Conservation (phyloP, 2,113 vertebrate species). For the Cynocephalus volans region DNA sequence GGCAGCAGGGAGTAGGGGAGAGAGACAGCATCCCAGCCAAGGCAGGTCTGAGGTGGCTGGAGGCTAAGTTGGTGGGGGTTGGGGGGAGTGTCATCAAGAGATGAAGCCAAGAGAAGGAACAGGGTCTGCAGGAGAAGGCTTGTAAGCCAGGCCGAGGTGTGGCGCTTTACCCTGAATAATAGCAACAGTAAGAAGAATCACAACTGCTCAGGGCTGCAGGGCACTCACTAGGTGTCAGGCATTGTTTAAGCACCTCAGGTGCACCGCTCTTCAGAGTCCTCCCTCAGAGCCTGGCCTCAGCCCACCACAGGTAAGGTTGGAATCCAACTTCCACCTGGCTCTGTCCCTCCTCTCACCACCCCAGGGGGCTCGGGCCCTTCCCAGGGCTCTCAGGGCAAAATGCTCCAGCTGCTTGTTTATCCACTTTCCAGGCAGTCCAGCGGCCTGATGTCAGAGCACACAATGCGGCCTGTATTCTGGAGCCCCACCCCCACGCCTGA, state of each 20-base stretch:
- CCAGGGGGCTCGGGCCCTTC: background rate
- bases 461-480: slow-evolving; percentile 71
- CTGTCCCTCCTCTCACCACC: background rate
- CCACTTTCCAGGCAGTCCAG: slow-evolving; percentile 28
- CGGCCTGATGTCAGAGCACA: slow-evolving; percentile 53
- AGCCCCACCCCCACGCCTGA: background rate
- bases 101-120: background rate
- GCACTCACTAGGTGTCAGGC: background rate
- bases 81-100: background rate
- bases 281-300: no score
- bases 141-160: background rate
- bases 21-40: background rate
- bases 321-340: background rate
- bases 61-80: background rate
- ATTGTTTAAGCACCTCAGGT: background rate
- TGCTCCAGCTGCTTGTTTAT: slow-evolving; percentile 45
- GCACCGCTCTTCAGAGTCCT: background rate
- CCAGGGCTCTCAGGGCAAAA: background rate
- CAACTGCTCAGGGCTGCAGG: background rate
- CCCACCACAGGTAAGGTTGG: no score
- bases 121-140: background rate
- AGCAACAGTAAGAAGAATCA: background rate
- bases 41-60: background rate
- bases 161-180: background rate
- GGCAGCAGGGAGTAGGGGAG: background rate